Base-by-base conservation (phyloP, 2,797 vertebrate genomes). In the Propithecus deckenii region DNA sequence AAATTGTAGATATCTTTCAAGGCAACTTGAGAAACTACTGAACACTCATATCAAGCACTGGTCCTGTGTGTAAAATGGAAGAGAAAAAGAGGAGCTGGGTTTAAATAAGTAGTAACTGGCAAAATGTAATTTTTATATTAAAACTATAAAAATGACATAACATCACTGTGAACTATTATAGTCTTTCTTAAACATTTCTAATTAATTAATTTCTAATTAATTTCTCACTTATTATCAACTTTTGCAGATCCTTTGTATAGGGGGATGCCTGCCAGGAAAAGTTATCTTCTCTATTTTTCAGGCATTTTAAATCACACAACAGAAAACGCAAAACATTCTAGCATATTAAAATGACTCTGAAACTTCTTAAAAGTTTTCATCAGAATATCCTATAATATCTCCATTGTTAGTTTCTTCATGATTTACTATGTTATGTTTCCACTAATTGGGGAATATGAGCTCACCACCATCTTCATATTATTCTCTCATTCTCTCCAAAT, bases 1-100 rank as follows among this genome's bases (percentile, higher is more conserved):
- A 98, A 98, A 97, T 94, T 92, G 61, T 87, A 96, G 74, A 30
- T 85, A 38, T 97, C 61, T 98, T 98, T 97, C 90, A 98, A 89
- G 81, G 74, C 71, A 72, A 35, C 65, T 76, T 94, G 92, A 98
- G 71, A 88, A 98, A 89, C 69, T 97, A 83, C 35, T 93, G 46
- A 38, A 97, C 94, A 75, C 69, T 94, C 88, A 90, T 90, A 86
- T 61, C 35, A 95, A 95, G 3, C 30, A 95, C 17, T 93, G 41
- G 4, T n/a, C 43, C 63, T 69, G 12, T 4, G 61, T 84, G 9
- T 87, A 88, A 97, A 97, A 95, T 71, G 32, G n/a, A 94, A 95
- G 81, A 61, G 6, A 86, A 94, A 20, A 80, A 67, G 6, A 18
- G 15, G 30, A 79, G 30, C 7, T 67, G 13, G 4, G 7, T 71